Percentiles rank a stretch among this genome's conserved stretches.
Conservation (phyloP, 2,888 invertebrate species). For the Pinctada fucata region DNA sequence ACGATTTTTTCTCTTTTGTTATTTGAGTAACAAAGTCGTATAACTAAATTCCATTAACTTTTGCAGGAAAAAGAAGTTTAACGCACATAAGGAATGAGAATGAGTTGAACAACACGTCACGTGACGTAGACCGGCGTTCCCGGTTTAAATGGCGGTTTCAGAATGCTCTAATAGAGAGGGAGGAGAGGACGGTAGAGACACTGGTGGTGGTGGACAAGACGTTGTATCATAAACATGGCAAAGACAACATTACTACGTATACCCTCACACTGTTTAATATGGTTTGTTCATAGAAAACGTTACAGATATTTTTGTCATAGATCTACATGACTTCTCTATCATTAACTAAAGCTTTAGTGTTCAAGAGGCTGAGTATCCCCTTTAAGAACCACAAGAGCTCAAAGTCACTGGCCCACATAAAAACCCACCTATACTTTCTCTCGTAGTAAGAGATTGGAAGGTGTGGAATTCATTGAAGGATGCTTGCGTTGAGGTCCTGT, state of each 20-base stretch:
- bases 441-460: too few relatives aligned
- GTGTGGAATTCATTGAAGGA: too few relatives aligned
- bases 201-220: conserved; percentile 72
- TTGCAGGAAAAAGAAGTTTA: conserved; percentile 18
- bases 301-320: not conserved
- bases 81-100: not conserved
- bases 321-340: not conserved
- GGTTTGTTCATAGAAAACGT: conserved; percentile 54
- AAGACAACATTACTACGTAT: conserved; percentile 72
- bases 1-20: too few relatives aligned
- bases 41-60: too few relatives aligned
- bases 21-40: too few relatives aligned
- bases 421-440: too few relatives aligned
- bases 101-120: conserved; percentile 2
- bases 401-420: too few relatives aligned
- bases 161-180: conserved; percentile 10
- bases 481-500: too few relatives aligned
- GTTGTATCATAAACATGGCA: conserved; percentile 70
- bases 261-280: conserved; percentile 74
- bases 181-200: conserved; percentile 66
- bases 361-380: too few relatives aligned
- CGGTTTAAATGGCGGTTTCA: not conserved
- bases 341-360: too few relatives aligned
- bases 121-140: not conserved
- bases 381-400: too few relatives aligned